These are phyloP conservation scores for Sycophaga agraensis DNA, from an alignment of 1,140 invertebrate species.

Conservation along the genomic window DNA sequence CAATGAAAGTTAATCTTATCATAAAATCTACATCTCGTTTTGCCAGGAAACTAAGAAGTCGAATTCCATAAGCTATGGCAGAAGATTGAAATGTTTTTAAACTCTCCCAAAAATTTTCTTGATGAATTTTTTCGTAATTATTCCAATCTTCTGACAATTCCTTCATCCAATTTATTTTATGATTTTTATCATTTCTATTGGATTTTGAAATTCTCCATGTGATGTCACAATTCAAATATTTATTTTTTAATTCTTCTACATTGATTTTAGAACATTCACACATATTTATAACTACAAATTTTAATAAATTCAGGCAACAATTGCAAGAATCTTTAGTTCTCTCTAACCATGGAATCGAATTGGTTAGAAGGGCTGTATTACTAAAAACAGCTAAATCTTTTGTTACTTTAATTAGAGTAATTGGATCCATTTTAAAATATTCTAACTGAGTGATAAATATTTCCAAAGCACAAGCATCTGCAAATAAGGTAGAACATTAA, in stretches of 20 bases:
- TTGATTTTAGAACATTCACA: conserved; percentile 40
- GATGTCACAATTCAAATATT: conserved; percentile 12
- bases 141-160: conserved; percentile 27
- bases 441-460: conserved; percentile 47
- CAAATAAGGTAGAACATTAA: conserved; percentile 33
- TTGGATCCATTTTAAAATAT: conserved; percentile 41
- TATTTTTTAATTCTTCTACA: conserved; percentile 31
- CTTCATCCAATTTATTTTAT: conserved; percentile 4
- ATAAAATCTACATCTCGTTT: conserved; percentile 46
- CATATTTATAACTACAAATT: conserved; percentile 42
- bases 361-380: conserved; percentile 35
- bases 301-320: conserved; percentile 44
- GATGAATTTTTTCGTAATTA: conserved; percentile 12
- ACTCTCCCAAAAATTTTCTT: conserved; percentile 37
- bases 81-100: conserved; percentile 38
- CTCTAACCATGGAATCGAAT: conserved; percentile 35
- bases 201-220: background rate
- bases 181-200: background rate
- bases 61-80: conserved; percentile 43
- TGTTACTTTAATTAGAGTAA: conserved; percentile 42
- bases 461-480: conserved; percentile 49
- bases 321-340: conserved; percentile 38
- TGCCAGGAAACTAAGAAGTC: conserved; percentile 45
- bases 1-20: conserved; percentile 40
- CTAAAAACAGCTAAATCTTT: conserved; percentile 41